These are phyloP conservation scores for Oxyruncus cristatus DNA, from an alignment of 2,113 vertebrate genomes.

Conservation along the genomic window DNA sequence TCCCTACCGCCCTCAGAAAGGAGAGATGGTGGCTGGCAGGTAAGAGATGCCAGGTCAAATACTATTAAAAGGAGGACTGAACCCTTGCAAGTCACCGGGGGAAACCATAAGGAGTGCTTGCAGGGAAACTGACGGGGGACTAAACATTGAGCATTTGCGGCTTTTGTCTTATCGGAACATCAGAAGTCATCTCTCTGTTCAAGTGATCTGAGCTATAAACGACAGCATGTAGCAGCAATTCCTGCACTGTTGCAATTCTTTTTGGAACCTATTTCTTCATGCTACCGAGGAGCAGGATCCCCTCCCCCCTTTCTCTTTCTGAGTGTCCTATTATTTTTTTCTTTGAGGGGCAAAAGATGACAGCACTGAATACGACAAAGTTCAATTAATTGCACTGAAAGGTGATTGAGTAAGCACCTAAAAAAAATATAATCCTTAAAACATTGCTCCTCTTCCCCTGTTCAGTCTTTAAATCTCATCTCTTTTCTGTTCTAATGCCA, in stretches of 20 bases:
- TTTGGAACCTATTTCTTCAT: neutral
- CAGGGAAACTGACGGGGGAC: neutral
- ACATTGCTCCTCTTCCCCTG: neutral
- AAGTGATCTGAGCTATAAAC: neutral
- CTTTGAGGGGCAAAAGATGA: neutral
- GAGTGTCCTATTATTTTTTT: neutral
- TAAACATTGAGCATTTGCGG: neutral
- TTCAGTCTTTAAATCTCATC: neutral
- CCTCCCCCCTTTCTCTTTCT: neutral
- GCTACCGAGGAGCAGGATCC: neutral
- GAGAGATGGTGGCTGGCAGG: slow-evolving; percentile 36
- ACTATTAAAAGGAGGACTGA: neutral
- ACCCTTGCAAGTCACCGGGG: neutral
- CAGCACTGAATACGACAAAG: neutral
- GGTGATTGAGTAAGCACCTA: neutral
- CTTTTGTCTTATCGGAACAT: slow-evolving; percentile 18
- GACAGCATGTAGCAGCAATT: neutral
- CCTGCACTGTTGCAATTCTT: neutral
- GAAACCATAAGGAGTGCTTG: neutral
- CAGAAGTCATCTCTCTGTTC: slow-evolving; percentile 2
- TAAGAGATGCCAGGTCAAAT: slow-evolving; percentile 30
- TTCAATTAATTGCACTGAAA: slow-evolving; percentile 37
- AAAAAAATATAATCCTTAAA: neutral
- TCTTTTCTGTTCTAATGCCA: neutral
- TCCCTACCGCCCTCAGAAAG: neutral